Evolutionary conservation across 2,797 vertebrate species (phyloP).

Genomic region (Benthosema pterotum): DNA sequence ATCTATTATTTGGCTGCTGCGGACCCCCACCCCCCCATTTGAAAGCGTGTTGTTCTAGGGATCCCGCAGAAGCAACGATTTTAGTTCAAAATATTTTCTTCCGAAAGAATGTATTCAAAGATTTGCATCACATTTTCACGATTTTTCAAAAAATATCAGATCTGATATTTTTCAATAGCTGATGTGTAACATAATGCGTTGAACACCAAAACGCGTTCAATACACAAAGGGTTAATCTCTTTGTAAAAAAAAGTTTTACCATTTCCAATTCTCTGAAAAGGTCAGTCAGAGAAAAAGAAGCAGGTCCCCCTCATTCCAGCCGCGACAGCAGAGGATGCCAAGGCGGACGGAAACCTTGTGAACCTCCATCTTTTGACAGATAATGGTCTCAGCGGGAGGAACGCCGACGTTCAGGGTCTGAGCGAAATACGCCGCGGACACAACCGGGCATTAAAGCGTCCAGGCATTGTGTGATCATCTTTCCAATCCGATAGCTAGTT

Average conservation of each 20-base stretch:
- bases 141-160: too few relatives aligned
- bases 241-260: slow-evolving; percentile 50
- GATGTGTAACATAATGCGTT: too few relatives aligned
- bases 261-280: slow-evolving; percentile 58
- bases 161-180: too few relatives aligned
- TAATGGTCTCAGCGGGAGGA: slow-evolving; percentile 21
- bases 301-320: slow-evolving; percentile 25
- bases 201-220: too few relatives aligned
- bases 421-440: slow-evolving; percentile 23
- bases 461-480: slow-evolving; percentile 16
- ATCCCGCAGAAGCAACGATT: too few relatives aligned
- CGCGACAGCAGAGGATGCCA: slow-evolving; percentile 46
- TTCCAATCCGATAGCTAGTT: slow-evolving; percentile 8
- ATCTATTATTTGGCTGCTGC: too few relatives aligned
- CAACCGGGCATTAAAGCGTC: slow-evolving; percentile 20
- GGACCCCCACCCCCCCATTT: too few relatives aligned
- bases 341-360: slow-evolving; percentile 33
- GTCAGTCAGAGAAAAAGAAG: slow-evolving; percentile 45
- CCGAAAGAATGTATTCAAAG: too few relatives aligned
- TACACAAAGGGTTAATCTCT: too few relatives aligned
- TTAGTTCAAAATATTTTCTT: too few relatives aligned
- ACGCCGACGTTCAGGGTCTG: slow-evolving; percentile 11
- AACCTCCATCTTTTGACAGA: slow-evolving; percentile 37
- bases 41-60: too few relatives aligned
- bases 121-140: too few relatives aligned